Evolutionary conservation across 2,888 invertebrate genomes (phyloP).

Genomic region (Pollenia griseotomentosa): DNA sequence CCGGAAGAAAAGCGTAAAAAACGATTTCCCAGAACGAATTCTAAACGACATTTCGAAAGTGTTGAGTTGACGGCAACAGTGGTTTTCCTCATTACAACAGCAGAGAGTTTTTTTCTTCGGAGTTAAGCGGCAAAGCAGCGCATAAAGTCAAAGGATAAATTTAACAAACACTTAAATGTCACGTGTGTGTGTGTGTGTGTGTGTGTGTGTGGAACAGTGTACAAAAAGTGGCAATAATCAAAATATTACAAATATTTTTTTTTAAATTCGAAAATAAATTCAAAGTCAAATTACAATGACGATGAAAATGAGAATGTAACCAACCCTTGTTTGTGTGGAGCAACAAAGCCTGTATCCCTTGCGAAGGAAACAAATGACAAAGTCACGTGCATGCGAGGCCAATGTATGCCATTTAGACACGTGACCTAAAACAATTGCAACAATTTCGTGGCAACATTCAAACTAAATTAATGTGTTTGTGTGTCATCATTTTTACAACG

Average conservation of each 20-base stretch:
- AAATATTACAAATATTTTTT: slow-evolving; percentile 73
- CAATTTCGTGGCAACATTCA: slow-evolving; percentile 78
- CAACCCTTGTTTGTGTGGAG: slow-evolving; percentile 73
- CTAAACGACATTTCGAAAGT: slow-evolving; percentile 77
- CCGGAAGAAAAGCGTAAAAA: slow-evolving; percentile 77
- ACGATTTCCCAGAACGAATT: slow-evolving; percentile 79
- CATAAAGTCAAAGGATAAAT: slow-evolving; percentile 79
- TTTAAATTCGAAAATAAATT: slow-evolving; percentile 72
- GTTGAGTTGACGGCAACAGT: slow-evolving; percentile 78
- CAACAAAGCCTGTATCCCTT: slow-evolving; percentile 12
- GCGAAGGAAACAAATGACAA: slow-evolving; percentile 66
- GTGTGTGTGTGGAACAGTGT: slow-evolving; percentile 71
- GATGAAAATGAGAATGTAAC: slow-evolving; percentile 49
- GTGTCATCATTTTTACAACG: slow-evolving; percentile 51
- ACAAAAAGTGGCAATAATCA: slow-evolving; percentile 78
- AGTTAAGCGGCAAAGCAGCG: slow-evolving; percentile 20
- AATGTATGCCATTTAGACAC: slow-evolving; percentile 79
- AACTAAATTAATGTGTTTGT: slow-evolving; percentile 61
- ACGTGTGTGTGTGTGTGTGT: slow-evolving; percentile 74
- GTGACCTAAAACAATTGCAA: slow-evolving; percentile 81
- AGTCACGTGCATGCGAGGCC: slow-evolving; percentile 76
- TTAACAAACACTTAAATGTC: slow-evolving; percentile 78
- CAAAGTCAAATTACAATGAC: slow-evolving; percentile 51
- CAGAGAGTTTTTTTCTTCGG: neutral
- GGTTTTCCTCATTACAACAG: slow-evolving; percentile 73